A percentile compares a stretch with the other conserved stretches of the same genome.
Conservation (phyloP, 2,888 invertebrate genomes). For the Micropterix aruncella region DNA sequence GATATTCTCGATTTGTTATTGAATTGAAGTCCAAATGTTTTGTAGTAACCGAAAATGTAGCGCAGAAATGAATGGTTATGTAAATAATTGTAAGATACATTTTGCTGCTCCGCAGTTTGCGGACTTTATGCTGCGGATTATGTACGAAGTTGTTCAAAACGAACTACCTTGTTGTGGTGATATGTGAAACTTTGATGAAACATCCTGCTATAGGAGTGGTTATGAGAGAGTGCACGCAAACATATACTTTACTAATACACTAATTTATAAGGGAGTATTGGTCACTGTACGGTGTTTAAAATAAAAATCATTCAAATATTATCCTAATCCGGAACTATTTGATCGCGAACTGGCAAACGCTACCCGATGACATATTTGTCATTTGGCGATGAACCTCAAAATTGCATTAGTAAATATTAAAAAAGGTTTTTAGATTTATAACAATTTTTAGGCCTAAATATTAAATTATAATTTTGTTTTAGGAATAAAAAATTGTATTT, state of each 20-base stretch:
- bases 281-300: not conserved
- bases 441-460: too few species aligned
- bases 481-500: too few species aligned
- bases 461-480: too few species aligned
- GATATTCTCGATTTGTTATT: not conserved
- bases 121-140: conserved; percentile 11
- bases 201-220: not conserved
- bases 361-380: not conserved
- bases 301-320: not conserved
- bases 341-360: not conserved
- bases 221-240: not conserved
- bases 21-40: not conserved
- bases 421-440: too few species aligned
- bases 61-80: not conserved
- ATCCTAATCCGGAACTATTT: not conserved
- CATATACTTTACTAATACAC: not conserved
- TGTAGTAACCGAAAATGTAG: too few species aligned
- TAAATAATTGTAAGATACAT: not conserved
- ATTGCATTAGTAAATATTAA: not conserved
- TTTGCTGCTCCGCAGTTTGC: not conserved
- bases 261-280: not conserved
- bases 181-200: conserved; percentile 7
- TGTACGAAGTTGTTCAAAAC: conserved; percentile 21
- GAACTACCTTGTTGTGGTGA: conserved; percentile 24
- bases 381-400: not conserved